phyloP scores from a whole-genome alignment of 2,113 vertebrate genomes.

The Plectropomus leopardus region DNA sequence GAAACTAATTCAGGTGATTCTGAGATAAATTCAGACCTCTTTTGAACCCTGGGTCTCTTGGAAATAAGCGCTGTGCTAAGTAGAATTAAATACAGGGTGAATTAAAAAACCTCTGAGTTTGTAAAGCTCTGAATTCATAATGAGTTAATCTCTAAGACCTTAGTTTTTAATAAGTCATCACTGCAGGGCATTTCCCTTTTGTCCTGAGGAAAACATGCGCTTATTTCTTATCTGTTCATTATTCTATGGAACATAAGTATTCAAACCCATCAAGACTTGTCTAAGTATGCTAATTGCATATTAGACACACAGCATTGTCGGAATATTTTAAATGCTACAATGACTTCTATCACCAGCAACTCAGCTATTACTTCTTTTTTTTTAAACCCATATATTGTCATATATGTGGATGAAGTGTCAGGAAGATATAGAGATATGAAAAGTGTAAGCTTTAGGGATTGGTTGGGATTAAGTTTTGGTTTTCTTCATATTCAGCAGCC shows the following conservation, averaged over 20 bases:
- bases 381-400: too few species aligned
- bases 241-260: background rate
- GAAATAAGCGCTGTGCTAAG: background rate
- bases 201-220: background rate
- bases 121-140: background rate
- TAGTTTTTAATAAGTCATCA: background rate
- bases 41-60: background rate
- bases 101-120: background rate
- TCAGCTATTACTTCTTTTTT: background rate
- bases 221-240: background rate
- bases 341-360: background rate
- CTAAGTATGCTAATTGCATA: background rate
- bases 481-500: background rate
- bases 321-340: background rate
- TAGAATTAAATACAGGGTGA: background rate
- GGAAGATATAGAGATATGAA: too few species aligned
- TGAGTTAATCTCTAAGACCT: background rate
- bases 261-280: background rate
- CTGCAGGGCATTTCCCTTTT: too few species aligned
- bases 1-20: background rate
- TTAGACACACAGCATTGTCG: background rate
- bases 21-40: conserved; percentile 2
- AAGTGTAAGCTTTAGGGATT: too few species aligned
- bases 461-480: background rate
- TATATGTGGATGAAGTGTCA: too few species aligned